A percentile compares a stretch with the other conserved stretches of the same genome.
Conservation (phyloP, 2,888 invertebrate species). For the Sesia bembeciformis region DNA sequence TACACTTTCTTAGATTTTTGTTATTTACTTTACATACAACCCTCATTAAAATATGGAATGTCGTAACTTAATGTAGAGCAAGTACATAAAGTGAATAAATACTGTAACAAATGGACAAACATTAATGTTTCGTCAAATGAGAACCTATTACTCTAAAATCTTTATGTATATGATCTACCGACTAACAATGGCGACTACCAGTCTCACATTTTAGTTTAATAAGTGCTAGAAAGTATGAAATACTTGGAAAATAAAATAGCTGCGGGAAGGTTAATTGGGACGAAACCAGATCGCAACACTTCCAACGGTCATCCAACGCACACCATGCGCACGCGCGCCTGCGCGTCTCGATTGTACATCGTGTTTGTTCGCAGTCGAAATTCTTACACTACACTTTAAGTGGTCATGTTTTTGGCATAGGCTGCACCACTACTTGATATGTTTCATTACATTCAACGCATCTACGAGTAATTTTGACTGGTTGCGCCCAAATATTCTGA, state of each 20-base stretch:
- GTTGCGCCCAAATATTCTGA: constrained; percentile 57
- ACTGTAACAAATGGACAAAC: constrained; percentile 53
- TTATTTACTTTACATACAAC: constrained; percentile 30
- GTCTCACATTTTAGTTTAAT: constrained; percentile 73
- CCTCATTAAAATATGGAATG: constrained; percentile 58
- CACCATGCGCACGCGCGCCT: constrained; percentile 15
- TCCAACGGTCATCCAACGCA: constrained; percentile 26
- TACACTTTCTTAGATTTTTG: constrained; percentile 43
- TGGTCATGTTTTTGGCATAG: constrained; percentile 55
- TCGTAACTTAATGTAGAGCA: constrained; percentile 47
- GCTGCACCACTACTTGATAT: constrained; percentile 71
- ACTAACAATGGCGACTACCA: constrained; percentile 74
- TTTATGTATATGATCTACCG: constrained; percentile 66
- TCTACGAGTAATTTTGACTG: constrained; percentile 50
- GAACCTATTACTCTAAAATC: constrained; percentile 58
- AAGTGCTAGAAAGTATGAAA: constrained; percentile 69
- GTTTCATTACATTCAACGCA: constrained; percentile 64
- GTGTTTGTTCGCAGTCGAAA: constrained; percentile 28
- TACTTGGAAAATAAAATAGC: constrained; percentile 58
- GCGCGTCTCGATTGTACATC: neutral
- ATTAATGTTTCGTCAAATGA: constrained; percentile 57
- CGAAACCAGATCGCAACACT: constrained; percentile 60
- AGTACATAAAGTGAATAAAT: constrained; percentile 51
- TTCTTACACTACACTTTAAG: constrained; percentile 66
- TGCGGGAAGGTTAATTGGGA: constrained; percentile 55